Evolutionary conservation across 2,113 vertebrate species (phyloP), one percentile per base, ranked within the genome.

Genomic region (Antigone vipio): DNA sequence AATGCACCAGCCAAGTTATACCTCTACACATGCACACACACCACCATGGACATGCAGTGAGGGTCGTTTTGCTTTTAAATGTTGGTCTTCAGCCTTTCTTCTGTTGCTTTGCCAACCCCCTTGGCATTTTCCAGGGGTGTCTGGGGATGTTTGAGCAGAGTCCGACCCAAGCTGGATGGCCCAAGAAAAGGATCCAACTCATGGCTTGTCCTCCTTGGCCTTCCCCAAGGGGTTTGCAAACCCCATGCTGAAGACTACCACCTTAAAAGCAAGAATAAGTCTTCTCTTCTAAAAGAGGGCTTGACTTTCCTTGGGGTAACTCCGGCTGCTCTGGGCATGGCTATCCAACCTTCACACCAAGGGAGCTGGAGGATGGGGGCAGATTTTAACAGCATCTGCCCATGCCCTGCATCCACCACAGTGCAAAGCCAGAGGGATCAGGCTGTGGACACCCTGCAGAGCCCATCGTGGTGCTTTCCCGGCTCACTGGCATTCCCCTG

Each of bases 1-100:
- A 7, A 1, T 7, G 4, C 8, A 1, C 63, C 91, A 19, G 64
- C 26, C 2, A 3, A 23, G n/a, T 45, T 32, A 10, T 0, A 1
- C 59, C 83, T 9, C 55, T 7, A 20, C n/a, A 8, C 89, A 40
- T 67, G 89, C 76, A 42, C 85, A 56, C 59, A 59, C 90, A 55
- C 55, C 86, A 55, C 69, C 75, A 23, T 2, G 24, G 81, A 55
- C 87, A 75, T 71, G 83, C 87, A 84, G 23, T 0, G n/a, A 73
- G 59, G 59, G 72, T 53, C 45, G 3, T 23, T 52, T 24, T 22
- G 74, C 63, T 59, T 49, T 9, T 6, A 26, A 5, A 11, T 0
- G 2, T 11, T 4, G 52, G 19, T 24, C 23, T 3, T 17, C 16
- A 9, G 21, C 40, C 16, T 16, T 18, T 9, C 14, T 23, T 14